These are phyloP conservation scores for Varecia variegata DNA, from an alignment of 2,797 vertebrate genomes.

Conservation along the genomic window DNA sequence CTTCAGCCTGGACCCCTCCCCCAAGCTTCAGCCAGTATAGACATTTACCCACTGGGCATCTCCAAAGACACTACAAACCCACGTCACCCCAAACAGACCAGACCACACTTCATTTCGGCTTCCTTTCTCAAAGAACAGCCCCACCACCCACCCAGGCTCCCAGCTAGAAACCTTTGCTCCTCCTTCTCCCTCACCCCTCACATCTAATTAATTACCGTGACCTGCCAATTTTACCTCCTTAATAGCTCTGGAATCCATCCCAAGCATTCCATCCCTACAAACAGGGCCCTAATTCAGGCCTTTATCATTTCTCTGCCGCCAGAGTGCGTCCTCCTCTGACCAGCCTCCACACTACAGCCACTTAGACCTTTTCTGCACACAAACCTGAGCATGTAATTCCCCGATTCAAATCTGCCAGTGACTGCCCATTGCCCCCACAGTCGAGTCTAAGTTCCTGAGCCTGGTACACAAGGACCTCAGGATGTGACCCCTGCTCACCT, in stretches of 20 bases:
- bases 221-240: constrained; percentile 60
- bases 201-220: constrained; percentile 63
- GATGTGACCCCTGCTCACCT: not conserved
- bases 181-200: constrained; percentile 40
- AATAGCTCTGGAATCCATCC: constrained; percentile 67
- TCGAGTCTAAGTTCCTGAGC: not conserved
- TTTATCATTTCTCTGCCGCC: constrained; percentile 56
- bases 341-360: constrained; percentile 19
- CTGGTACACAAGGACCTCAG: not conserved
- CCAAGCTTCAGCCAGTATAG: not conserved
- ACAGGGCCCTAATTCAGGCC: constrained; percentile 25
- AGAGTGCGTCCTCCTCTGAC: constrained; percentile 64
- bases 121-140: not conserved
- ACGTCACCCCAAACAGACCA: not conserved
- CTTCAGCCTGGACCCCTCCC: not conserved
- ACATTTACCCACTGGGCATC: not conserved
- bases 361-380: not conserved
- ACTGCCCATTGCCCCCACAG: constrained; percentile 18
- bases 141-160: not conserved
- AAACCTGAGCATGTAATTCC: not conserved
- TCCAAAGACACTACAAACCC: not conserved
- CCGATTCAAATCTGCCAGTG: not conserved
- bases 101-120: not conserved
- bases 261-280: constrained; percentile 52
- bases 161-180: constrained; percentile 30